A percentile compares a stretch with the other conserved stretches of the same genome.
phyloP scores from a whole-genome alignment of 2,113 vertebrate species.

The Tragelaphus strepsiceros region DNA sequence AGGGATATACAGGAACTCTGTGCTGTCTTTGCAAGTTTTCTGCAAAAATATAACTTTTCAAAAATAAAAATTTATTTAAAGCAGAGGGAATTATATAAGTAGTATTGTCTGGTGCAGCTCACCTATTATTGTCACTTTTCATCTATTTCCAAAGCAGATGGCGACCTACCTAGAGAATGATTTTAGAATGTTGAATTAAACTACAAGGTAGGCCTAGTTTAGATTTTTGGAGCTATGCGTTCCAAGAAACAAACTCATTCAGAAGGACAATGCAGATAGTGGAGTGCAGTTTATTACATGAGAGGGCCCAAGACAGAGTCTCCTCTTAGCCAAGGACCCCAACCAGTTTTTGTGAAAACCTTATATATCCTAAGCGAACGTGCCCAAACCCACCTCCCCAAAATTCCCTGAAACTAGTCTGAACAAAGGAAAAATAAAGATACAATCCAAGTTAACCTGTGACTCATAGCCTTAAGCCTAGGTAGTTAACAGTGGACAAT shows the following conservation, averaged over 20 bases:
- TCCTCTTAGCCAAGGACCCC: neutral
- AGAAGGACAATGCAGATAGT: neutral
- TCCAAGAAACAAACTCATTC: neutral
- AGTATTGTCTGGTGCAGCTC: neutral
- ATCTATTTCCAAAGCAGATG: neutral
- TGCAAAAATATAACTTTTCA: neutral
- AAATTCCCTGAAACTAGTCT: neutral
- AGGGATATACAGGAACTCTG: neutral
- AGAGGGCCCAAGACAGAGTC: neutral
- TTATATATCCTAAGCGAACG: accelerated
- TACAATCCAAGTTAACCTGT: neutral
- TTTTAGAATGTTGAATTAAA: neutral
- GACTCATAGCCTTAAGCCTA: neutral
- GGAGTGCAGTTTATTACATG: neutral
- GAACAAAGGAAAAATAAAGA: neutral
- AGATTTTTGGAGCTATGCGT: neutral
- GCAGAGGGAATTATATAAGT: neutral
- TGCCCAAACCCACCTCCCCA: neutral
- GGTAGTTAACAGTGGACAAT: neutral
- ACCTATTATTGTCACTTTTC: neutral
- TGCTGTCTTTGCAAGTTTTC: neutral
- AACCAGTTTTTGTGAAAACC: neutral
- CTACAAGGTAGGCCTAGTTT: neutral
- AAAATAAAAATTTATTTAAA: neutral
- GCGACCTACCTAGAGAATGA: neutral